Evolutionary conservation across 2,113 vertebrate species (phyloP).

Genomic region (Diglossa brunneiventris): DNA sequence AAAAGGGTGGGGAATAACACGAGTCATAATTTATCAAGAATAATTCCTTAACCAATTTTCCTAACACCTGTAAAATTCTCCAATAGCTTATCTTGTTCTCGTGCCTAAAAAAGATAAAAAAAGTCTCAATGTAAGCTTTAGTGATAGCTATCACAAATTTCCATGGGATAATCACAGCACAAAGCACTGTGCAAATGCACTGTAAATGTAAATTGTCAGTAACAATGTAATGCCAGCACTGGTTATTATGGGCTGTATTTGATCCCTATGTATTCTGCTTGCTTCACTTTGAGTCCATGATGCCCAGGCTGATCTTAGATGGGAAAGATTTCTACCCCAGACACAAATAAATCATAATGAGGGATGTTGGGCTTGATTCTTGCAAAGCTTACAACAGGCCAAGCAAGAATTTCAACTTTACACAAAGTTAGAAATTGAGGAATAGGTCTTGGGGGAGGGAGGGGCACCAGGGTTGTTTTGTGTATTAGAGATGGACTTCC

Average conservation of each 20-base stretch:
- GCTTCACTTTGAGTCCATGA: neutral
- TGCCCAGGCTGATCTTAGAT: neutral
- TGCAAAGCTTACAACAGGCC: neutral
- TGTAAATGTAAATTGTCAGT: constrained; percentile 18
- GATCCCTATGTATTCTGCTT: neutral
- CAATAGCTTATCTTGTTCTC: neutral
- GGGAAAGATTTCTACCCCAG: neutral
- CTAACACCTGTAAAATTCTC: constrained; percentile 17
- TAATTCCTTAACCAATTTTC: neutral
- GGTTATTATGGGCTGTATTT: constrained; percentile 46
- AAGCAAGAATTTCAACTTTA: neutral
- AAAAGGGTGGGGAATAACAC: neutral
- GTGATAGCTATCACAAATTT: constrained; percentile 28
- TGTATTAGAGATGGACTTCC: neutral
- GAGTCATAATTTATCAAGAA: fast-evolving
- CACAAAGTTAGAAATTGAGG: neutral
- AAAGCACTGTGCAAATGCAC: constrained; percentile 31
- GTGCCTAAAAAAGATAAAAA: neutral
- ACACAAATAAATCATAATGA: neutral
- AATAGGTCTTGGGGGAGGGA: neutral
- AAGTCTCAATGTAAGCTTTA: neutral
- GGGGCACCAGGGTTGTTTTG: neutral
- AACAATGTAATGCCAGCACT: neutral
- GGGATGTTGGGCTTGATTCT: neutral
- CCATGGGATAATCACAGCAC: constrained; percentile 20